Conservation (phyloP, 1,140 invertebrate genomes). For the Triops longicaudatus region DNA sequence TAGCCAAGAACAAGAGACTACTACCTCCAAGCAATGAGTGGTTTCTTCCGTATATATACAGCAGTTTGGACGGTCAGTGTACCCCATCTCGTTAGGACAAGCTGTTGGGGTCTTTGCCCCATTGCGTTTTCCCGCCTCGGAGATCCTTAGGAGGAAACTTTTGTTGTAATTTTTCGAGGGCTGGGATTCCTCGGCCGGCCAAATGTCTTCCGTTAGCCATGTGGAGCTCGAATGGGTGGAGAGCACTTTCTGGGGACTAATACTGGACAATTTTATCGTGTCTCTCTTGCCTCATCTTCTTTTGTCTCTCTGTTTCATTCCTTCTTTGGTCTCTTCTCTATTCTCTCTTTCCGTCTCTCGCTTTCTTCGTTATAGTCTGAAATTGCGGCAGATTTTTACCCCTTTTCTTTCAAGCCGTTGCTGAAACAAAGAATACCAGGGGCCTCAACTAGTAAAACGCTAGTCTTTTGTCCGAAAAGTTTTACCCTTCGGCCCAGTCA, state of each 20-base stretch:
- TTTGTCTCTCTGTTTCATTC: neutral
- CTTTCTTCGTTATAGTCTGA: neutral
- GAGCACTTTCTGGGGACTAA: slow-evolving; percentile 10
- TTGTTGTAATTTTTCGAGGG: neutral
- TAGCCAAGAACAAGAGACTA: neutral
- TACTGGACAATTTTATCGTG: neutral
- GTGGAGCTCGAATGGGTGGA: neutral
- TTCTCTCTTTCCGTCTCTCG: neutral
- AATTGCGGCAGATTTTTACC: neutral
- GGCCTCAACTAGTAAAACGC: neutral
- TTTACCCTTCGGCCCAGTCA: neutral
- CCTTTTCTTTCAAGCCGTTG: neutral
- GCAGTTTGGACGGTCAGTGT: neutral
- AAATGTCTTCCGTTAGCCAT: neutral
- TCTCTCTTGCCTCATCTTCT: neutral
- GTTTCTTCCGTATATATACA: neutral
- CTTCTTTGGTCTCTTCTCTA: neutral
- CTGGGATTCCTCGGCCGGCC: neutral
- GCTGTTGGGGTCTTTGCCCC: slow-evolving; percentile 9
- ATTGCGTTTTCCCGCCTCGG: neutral
- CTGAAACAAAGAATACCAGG: neutral
- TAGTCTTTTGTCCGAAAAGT: neutral
- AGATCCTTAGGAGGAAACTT: neutral
- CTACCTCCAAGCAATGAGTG: neutral
- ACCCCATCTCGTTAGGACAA: slow-evolving; percentile 14